Conservation (phyloP, 2,797 vertebrate genomes). For the Prunella strophiata region DNA sequence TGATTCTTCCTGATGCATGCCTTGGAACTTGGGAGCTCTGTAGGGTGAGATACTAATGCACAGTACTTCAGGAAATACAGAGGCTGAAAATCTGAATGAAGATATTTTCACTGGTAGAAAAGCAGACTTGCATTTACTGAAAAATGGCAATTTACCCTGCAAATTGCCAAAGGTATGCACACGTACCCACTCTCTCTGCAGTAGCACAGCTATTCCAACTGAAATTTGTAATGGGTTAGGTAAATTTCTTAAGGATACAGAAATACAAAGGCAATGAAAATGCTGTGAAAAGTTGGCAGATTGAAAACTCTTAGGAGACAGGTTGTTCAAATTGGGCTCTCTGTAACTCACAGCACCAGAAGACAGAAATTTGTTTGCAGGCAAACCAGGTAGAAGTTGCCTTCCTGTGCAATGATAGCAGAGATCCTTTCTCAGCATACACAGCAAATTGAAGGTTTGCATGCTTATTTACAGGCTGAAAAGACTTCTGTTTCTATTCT, state of each 20-base stretch:
- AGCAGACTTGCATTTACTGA: background rate
- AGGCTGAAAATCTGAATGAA: background rate
- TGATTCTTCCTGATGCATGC: background rate
- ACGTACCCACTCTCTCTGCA: background rate
- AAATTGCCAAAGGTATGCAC: background rate
- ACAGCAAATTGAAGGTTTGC: background rate
- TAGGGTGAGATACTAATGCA: background rate
- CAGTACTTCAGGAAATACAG: background rate
- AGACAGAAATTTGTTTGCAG: background rate
- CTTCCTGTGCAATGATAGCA: background rate
- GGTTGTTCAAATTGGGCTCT: background rate
- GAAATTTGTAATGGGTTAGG: background rate
- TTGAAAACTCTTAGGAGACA: background rate
- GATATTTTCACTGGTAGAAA: background rate
- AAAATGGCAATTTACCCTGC: background rate
- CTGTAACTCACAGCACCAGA: background rate
- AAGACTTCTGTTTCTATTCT: background rate
- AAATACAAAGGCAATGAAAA: background rate
- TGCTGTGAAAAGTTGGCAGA: background rate
- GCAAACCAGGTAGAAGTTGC: background rate
- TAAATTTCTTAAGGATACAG: background rate
- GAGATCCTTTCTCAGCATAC: background rate
- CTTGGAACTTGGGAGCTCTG: background rate
- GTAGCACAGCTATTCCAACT: background rate
- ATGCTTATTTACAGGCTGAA: background rate